Conservation (phyloP, 2,888 invertebrate genomes). For the Megaustenia siamemsis region DNA sequence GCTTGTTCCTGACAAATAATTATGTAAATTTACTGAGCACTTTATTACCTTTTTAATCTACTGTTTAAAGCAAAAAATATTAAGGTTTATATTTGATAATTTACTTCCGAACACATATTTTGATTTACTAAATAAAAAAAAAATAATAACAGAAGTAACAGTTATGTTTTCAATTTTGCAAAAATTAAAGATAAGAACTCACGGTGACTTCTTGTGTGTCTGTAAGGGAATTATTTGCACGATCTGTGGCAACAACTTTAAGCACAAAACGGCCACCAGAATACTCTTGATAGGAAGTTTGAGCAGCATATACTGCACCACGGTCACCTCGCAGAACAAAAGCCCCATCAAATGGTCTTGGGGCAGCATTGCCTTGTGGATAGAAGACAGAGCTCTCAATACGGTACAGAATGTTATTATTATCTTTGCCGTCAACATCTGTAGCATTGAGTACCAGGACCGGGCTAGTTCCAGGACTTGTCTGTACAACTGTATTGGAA, state of each 20-base stretch:
- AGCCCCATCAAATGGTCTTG: constrained; percentile 56
- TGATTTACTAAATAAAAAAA: no score
- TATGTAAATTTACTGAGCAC: no score
- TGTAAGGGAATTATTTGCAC: constrained; percentile 49
- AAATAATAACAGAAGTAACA: no score
- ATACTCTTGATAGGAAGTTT: constrained; percentile 63
- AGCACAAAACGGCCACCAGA: constrained; percentile 66
- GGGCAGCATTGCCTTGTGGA: constrained; percentile 39
- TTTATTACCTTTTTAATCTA: no score
- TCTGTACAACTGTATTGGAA: constrained; percentile 52
- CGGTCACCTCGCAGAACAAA: constrained; percentile 65
- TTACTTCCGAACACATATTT: no score
- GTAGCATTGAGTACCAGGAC: constrained; percentile 62
- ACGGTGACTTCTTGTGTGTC: constrained; percentile 54
- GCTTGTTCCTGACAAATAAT: no score
- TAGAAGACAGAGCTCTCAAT: constrained; percentile 54
- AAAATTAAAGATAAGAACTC: no score
- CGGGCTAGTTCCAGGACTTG: constrained; percentile 27
- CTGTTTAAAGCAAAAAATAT: no score
- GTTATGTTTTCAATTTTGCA: no score
- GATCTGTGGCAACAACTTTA: constrained; percentile 65
- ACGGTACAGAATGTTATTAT: constrained; percentile 51
- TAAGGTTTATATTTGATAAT: no score
- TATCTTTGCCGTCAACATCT: constrained; percentile 60
- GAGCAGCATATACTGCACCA: constrained; percentile 62